Percentiles rank a stretch among this genome's conserved stretches.
Evolutionary conservation across 1,140 invertebrate species (phyloP).

Genomic region (Bombus breviceps): DNA sequence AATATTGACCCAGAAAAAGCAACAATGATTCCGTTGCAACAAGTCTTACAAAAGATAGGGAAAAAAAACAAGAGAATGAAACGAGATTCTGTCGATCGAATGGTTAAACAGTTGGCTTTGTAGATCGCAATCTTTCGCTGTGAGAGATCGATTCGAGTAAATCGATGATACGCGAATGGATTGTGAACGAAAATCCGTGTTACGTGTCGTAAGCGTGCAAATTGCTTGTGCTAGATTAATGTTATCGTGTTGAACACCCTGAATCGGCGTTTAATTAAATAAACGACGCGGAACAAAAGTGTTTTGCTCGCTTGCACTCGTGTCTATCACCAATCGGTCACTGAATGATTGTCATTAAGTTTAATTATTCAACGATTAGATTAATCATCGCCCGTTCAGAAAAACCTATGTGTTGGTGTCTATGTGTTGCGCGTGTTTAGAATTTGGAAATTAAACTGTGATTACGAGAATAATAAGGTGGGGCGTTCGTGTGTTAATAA

Average conservation of each 20-base stretch:
- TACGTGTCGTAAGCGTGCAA: slow-evolving; percentile 36
- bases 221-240: slow-evolving; percentile 49
- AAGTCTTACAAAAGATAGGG: neutral
- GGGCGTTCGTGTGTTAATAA: neutral
- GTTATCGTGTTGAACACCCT: slow-evolving; percentile 3
- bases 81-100: neutral
- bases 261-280: slow-evolving; percentile 51
- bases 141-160: neutral
- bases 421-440: too few relatives aligned
- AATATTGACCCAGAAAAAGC: neutral
- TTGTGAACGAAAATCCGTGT: slow-evolving; percentile 19
- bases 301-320: neutral
- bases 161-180: slow-evolving; percentile 3
- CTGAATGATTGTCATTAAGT: slow-evolving; percentile 29
- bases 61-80: neutral
- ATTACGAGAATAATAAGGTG: neutral
- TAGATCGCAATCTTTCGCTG: slow-evolving; percentile 1
- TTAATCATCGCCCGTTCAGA: neutral
- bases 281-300: slow-evolving; percentile 21
- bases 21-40: neutral
- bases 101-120: neutral
- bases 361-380: slow-evolving; percentile 17
- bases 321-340: neutral
- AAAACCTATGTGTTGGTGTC: neutral
- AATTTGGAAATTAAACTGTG: neutral